Evolutionary conservation across 2,888 invertebrate genomes (phyloP).

Genomic region (Penaeus monodon): DNA sequence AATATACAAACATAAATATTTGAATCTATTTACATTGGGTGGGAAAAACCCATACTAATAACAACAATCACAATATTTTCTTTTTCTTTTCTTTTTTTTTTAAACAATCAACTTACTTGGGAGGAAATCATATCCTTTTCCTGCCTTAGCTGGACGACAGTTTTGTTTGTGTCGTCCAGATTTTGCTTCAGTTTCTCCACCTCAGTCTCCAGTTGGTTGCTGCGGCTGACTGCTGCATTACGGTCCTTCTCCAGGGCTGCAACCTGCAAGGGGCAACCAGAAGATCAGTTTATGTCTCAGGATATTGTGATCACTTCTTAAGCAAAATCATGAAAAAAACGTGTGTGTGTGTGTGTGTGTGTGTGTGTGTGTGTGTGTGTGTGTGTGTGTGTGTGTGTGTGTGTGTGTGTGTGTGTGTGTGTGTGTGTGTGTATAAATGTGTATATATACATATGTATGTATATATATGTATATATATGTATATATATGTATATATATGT

Average conservation of each 20-base stretch:
- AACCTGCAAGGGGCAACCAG: slow-evolving; percentile 2
- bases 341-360: too few species aligned
- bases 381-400: too few species aligned
- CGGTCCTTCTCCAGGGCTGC: slow-evolving; percentile 26
- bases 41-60: too few species aligned
- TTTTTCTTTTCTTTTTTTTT: background rate
- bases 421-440: too few species aligned
- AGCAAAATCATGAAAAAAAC: too few species aligned
- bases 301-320: too few species aligned
- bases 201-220: slow-evolving; percentile 33
- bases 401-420: too few species aligned
- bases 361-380: too few species aligned
- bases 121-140: slow-evolving; percentile 53
- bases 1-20: too few species aligned
- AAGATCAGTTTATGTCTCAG: too few species aligned
- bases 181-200: slow-evolving; percentile 9
- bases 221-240: slow-evolving; percentile 10
- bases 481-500: too few species aligned
- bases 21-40: too few species aligned
- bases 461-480: background rate
- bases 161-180: slow-evolving; percentile 27
- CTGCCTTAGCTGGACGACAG: slow-evolving; percentile 13
- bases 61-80: background rate
- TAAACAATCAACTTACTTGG: slow-evolving; percentile 18
- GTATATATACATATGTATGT: background rate